These are phyloP conservation scores for Lonchura striata DNA, from an alignment of 2,113 vertebrate genomes.

Conservation along the genomic window DNA sequence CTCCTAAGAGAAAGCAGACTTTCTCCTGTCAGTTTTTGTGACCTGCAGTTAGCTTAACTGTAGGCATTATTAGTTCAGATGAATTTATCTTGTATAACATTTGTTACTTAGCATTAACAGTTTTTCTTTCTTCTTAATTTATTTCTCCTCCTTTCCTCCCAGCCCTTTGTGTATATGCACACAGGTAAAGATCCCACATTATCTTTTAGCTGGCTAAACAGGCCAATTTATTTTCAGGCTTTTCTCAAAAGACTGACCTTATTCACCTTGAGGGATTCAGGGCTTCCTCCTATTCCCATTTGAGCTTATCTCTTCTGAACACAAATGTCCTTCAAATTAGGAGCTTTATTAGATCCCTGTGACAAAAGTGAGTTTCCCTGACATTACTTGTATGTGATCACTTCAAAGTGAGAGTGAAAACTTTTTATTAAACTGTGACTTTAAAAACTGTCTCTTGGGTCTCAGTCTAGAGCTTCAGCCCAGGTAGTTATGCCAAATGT, in stretches of 20 bases:
- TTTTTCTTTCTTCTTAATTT: neutral
- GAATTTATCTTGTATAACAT: neutral
- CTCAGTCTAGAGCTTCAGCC: neutral
- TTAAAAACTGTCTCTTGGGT: neutral
- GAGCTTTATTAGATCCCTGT: neutral
- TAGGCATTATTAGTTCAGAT: neutral
- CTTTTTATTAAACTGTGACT: neutral
- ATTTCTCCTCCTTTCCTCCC: neutral
- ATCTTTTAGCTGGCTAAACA: neutral
- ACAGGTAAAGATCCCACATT: neutral
- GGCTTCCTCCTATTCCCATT: neutral
- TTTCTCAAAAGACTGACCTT: neutral
- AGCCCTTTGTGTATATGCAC: neutral
- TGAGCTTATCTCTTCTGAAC: neutral
- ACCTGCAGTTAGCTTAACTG: neutral
- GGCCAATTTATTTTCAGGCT: neutral
- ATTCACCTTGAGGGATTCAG: neutral
- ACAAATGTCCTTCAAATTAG: neutral
- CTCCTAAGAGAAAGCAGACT: neutral
- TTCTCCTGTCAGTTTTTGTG: neutral
- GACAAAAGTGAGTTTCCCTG: neutral
- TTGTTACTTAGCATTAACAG: neutral
- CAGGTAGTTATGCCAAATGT: neutral
- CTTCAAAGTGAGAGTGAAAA: neutral
- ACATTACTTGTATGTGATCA: neutral